These are phyloP conservation scores for Hirudinaria manillensis DNA, from an alignment of 2,888 invertebrate species.

Conservation along the genomic window DNA sequence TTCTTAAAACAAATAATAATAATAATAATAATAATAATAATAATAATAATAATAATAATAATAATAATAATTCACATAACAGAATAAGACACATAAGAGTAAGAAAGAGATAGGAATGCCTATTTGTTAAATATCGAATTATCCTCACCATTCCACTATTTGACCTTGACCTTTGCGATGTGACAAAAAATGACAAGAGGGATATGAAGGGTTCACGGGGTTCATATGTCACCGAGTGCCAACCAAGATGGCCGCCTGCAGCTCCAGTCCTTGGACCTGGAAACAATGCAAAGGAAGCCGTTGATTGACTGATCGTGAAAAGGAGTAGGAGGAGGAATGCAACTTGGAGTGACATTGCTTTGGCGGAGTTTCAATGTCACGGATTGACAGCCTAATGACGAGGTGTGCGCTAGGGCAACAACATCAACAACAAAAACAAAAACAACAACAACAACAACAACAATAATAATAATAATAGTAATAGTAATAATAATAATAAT, in stretches of 20 bases:
- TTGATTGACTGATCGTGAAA: background rate
- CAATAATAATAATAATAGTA: constrained; percentile 19
- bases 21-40: no score
- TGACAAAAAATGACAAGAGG: no score
- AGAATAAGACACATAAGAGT: no score
- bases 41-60: no score
- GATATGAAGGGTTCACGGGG: no score
- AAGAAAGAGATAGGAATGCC: no score
- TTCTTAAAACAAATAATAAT: no score
- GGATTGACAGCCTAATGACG: background rate
- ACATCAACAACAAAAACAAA: background rate
- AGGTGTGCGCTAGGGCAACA: background rate
- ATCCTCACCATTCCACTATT: no score
- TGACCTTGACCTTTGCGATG: no score
- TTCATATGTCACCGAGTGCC: no score
- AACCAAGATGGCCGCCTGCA: background rate
- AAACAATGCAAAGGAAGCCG: background rate
- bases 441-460: constrained; percentile 15
- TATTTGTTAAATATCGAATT: no score
- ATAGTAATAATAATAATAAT: constrained; percentile 12
- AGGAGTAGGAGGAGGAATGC: background rate
- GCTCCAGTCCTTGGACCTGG: background rate
- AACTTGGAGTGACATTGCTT: background rate
- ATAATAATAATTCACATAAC: no score
- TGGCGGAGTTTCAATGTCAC: background rate